Evolutionary conservation across 2,797 vertebrate genomes (phyloP), one percentile per base, ranked within the genome.

Genomic region (Poecile montanus): DNA sequence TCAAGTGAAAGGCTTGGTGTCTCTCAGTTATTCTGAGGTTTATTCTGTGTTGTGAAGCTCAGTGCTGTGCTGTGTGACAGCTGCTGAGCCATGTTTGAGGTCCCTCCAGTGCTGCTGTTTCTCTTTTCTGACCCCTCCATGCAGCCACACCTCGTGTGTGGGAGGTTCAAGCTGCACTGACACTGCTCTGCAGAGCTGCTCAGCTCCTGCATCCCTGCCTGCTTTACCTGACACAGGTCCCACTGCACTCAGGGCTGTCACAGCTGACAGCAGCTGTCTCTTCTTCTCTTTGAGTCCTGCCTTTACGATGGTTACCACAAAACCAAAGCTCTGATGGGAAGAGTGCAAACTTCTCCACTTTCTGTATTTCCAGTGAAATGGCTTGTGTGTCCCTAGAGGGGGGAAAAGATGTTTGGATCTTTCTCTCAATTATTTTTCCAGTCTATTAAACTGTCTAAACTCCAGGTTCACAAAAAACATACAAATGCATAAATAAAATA

Each of bases 361-460:
- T 45, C 68, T 66, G 3, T 53, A 25, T 61, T 65, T 89, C 93
- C 93, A 93, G 82, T 80, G 91, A 96, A 95, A 92, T 27, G 51
- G 62, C 5, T 36, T 72, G 34, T n/a, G 58, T 62, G 36, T 76
- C 93, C 67, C 91, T 30, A 67, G 76, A 91, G 85, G 30, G 44
- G 60, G 18, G 14, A 45, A 89, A 95, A 84, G 84, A 72, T 68
- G 88, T 68, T 73, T 92, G 81, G 65, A 66, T 94, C 85, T 92
- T 91, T 74, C 75, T 89, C 76, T 96, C 97, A 93, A 93, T 97
- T 97, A 97, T 96, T 97, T 98, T 96, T 96, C 85, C 82, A 94
- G 85, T 88, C 95, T 92, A 94, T 97, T 96, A 96, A 95, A 96
- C 85, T 78, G 70, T 89, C 93, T 89, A 81, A 86, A 73, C 23